Percentiles rank a stretch among this genome's conserved stretches.
Evolutionary conservation across 2,113 vertebrate species (phyloP).

Genomic region (Cyprinus carpio): DNA sequence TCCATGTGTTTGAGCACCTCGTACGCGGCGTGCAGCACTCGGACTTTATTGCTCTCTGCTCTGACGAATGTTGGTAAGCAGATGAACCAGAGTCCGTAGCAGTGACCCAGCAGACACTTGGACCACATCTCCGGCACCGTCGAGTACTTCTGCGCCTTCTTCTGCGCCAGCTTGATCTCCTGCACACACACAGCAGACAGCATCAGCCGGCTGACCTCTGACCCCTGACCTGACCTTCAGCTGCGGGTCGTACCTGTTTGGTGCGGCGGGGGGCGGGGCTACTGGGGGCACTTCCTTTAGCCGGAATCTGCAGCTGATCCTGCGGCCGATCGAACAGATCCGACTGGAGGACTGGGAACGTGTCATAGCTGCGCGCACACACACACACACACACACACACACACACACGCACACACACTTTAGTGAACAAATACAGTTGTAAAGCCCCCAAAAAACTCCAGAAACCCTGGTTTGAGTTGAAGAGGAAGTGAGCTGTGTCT

Average conservation of each 20-base stretch:
- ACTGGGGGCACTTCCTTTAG: slow-evolving; percentile 85
- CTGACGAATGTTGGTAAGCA: slow-evolving; percentile 88
- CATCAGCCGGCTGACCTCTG: not conserved
- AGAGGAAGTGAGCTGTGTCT: not conserved
- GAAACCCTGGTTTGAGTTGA: too few relatives aligned
- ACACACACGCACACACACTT: not conserved
- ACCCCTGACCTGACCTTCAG: not conserved
- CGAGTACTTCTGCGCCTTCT: slow-evolving; percentile 86
- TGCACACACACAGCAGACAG: slow-evolving; percentile 58
- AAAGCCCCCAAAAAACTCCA: too few relatives aligned
- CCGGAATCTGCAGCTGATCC: slow-evolving; percentile 80
- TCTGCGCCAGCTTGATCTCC: slow-evolving; percentile 93
- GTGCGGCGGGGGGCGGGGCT: slow-evolving; percentile 92
- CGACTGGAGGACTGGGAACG: slow-evolving; percentile 80
- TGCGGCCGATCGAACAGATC: slow-evolving; percentile 86
- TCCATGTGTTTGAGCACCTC: slow-evolving; percentile 93
- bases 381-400: not conserved
- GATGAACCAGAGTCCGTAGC: slow-evolving; percentile 95
- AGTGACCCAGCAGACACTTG: slow-evolving; percentile 90
- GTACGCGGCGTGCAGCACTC: slow-evolving; percentile 85
- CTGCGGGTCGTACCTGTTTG: slow-evolving; percentile 81
- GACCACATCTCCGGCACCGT: slow-evolving; percentile 89
- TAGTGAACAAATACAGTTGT: not conserved
- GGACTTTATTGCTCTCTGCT: slow-evolving; percentile 80
- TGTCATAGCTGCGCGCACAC: slow-evolving; percentile 80